A percentile compares a stretch with the other conserved stretches of the same genome.
Evolutionary conservation across 1,140 invertebrate genomes (phyloP).

Genomic region (Orchestia grillus): DNA sequence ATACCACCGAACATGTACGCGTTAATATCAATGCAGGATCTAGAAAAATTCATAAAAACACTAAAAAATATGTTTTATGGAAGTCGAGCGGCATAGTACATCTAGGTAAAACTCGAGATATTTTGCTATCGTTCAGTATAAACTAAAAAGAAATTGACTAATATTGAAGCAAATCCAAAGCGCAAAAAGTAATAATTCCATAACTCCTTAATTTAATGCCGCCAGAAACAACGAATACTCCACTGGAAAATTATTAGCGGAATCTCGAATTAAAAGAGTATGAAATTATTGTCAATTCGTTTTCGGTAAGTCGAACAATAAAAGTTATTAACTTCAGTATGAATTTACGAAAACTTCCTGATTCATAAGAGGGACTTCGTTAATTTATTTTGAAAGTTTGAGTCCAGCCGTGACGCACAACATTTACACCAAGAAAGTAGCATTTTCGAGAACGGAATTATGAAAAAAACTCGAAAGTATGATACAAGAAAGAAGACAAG

Average conservation of each 20-base stretch:
- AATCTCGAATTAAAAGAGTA: background rate
- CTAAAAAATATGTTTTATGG: background rate
- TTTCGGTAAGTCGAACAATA: background rate
- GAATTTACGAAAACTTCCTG: background rate
- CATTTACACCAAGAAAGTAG: background rate
- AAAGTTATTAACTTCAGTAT: background rate
- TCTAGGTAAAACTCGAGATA: background rate
- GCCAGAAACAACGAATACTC: background rate
- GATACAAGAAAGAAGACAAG: background rate
- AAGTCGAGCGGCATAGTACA: background rate
- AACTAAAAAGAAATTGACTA: background rate
- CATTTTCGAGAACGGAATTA: background rate
- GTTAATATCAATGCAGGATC: background rate
- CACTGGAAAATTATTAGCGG: background rate
- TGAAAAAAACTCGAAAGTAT: background rate
- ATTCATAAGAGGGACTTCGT: background rate
- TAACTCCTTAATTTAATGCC: background rate
- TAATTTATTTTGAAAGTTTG: background rate
- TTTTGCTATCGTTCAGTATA: background rate
- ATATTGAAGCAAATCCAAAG: background rate
- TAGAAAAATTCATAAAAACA: background rate
- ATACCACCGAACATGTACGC: background rate
- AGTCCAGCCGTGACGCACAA: too few species aligned
- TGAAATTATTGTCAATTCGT: background rate
- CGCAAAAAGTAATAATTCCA: background rate